A percentile compares a stretch with the other conserved stretches of the same genome.
These are phyloP conservation scores for Idris sp. DNA, from an alignment of 1,140 invertebrate genomes.

Conservation along the genomic window DNA sequence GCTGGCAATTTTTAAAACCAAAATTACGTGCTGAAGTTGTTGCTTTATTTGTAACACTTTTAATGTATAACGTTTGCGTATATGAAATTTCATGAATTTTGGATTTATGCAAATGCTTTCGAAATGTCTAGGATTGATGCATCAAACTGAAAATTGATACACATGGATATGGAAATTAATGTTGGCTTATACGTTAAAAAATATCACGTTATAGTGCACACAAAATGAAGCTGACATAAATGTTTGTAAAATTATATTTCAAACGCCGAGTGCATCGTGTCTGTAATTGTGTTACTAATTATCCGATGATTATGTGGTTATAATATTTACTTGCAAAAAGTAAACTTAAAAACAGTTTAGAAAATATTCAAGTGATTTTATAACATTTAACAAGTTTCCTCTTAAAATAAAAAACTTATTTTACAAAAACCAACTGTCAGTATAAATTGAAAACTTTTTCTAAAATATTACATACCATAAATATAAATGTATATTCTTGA, in stretches of 20 bases:
- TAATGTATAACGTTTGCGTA: slow-evolving; percentile 25
- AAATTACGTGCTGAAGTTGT: slow-evolving; percentile 11
- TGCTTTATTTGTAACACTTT: slow-evolving; percentile 9
- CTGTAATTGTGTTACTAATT: no score
- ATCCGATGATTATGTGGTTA: no score
- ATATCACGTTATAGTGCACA: not conserved
- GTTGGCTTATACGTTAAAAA: slow-evolving; percentile 4
- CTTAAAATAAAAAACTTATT: no score
- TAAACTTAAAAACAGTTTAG: no score
- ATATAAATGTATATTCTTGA: no score
- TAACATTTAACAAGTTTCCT: no score
- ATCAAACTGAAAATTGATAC: slow-evolving; percentile 26
- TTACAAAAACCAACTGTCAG: no score
- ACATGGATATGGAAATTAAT: slow-evolving; percentile 28
- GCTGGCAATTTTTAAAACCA: slow-evolving; percentile 15
- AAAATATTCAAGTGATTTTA: no score
- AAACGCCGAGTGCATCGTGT: not conserved
- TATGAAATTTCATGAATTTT: slow-evolving; percentile 34
- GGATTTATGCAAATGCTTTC: slow-evolving; percentile 31
- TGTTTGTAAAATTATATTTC: not conserved
- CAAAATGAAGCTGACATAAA: not conserved
- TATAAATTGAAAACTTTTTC: no score
- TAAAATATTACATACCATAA: no score
- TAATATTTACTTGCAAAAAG: no score
- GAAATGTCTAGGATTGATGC: slow-evolving; percentile 39